Percentiles rank a stretch among this genome's conserved stretches.
Conservation (phyloP, 2,113 vertebrate species). For the Climacteris rufus region DNA sequence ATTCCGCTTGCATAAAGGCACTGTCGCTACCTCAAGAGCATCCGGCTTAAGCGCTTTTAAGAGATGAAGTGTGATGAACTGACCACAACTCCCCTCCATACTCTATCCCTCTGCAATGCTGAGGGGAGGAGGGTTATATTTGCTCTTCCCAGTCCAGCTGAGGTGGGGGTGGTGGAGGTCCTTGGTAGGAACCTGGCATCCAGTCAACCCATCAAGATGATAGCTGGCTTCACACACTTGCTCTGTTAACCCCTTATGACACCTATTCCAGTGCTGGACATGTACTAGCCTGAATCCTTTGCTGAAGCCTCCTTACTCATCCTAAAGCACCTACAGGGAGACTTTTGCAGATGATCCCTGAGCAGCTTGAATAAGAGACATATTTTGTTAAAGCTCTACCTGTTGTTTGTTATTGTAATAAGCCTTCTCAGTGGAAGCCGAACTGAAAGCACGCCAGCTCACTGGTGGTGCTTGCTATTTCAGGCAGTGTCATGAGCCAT, state of each 20-base stretch:
- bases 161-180: neutral
- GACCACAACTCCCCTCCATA: neutral
- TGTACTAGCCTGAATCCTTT: neutral
- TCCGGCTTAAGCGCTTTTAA: too few relatives aligned
- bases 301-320: slow-evolving; percentile 2
- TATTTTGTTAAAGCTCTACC: slow-evolving; percentile 3
- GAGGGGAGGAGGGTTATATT: neutral
- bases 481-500: neutral
- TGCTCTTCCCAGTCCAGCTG: neutral
- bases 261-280: neutral
- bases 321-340: neutral
- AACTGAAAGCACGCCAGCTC: slow-evolving; percentile 25
- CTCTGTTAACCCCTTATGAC: neutral
- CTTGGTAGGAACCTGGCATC: neutral
- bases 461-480: slow-evolving; percentile 42
- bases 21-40: too few relatives aligned
- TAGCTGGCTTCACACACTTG: neutral
- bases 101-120: neutral
- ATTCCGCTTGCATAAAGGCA: too few relatives aligned
- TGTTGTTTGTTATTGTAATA: slow-evolving; percentile 43
- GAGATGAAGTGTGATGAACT: neutral
- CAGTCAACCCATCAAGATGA: neutral
- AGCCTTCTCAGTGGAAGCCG: slow-evolving; percentile 1
- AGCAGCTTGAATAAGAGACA: neutral
- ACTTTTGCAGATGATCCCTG: neutral